Evolutionary conservation across 2,888 invertebrate species (phyloP).

Genomic region (Chaitophorus viminalis): DNA sequence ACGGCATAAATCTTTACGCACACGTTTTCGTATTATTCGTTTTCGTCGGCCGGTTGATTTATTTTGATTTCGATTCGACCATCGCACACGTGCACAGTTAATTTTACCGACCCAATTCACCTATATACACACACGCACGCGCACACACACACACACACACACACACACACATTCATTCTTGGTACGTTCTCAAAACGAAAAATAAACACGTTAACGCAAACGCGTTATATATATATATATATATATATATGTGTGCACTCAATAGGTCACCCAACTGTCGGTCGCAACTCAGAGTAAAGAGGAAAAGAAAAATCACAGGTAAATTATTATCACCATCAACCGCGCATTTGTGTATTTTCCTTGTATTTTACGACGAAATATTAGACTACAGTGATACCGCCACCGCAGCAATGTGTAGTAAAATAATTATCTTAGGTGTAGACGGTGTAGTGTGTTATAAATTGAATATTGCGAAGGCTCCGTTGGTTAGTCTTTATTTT

Average conservation of each 20-base stretch:
- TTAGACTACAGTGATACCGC: background rate
- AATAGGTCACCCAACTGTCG: background rate
- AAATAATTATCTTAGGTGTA: background rate
- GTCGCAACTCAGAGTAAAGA: background rate
- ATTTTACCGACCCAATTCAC: constrained; percentile 50
- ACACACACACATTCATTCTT: background rate
- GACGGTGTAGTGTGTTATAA: background rate
- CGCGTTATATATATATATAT: background rate
- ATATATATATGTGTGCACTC: background rate
- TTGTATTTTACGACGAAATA: background rate
- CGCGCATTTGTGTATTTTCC: background rate
- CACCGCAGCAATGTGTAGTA: background rate
- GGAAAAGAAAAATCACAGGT: background rate
- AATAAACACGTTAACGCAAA: constrained; percentile 5
- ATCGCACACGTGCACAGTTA: constrained; percentile 27
- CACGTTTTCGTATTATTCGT: constrained; percentile 6
- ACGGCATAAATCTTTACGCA: constrained; percentile 3
- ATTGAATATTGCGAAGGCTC: background rate
- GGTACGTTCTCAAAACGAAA: constrained; percentile 41
- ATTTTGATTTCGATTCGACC: constrained; percentile 5
- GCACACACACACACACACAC: background rate
- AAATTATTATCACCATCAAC: constrained; percentile 12
- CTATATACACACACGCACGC: background rate
- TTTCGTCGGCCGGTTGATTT: constrained; percentile 39
- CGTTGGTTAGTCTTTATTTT: background rate